A percentile compares a stretch with the other conserved stretches of the same genome.
Conservation (phyloP, 1,140 invertebrate genomes). For the Diplogasteroides magnus region DNA sequence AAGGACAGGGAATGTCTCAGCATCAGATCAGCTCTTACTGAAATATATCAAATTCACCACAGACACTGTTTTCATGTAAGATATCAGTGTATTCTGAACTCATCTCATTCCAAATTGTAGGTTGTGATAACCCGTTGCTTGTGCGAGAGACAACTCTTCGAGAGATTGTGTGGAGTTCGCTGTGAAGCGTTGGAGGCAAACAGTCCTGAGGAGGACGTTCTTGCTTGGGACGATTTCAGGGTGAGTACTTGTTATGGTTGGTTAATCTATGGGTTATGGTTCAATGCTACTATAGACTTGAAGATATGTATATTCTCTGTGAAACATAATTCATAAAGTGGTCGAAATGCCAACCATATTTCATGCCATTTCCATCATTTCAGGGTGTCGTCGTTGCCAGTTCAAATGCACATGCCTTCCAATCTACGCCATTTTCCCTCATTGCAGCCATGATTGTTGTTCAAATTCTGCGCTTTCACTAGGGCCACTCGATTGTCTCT, state of each 20-base stretch:
- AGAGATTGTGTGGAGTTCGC: slow-evolving; percentile 16
- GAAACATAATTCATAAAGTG: too few species aligned
- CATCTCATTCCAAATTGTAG: slow-evolving; percentile 1
- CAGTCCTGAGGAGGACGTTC: slow-evolving; percentile 16
- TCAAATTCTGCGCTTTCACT: too few species aligned
- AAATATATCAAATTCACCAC: slow-evolving; percentile 26
- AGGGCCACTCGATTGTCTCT: too few species aligned
- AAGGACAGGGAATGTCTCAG: slow-evolving; percentile 24
- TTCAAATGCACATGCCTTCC: background rate
- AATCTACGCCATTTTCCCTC: background rate
- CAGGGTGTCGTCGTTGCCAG: background rate
- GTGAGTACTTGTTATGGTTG: slow-evolving; percentile 1
- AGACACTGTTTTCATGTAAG: slow-evolving; percentile 27
- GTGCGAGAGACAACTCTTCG: slow-evolving; percentile 19
- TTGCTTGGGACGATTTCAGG: slow-evolving; percentile 28
- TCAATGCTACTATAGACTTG: too few species aligned
- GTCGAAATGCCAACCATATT: background rate
- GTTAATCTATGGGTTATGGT: too few species aligned
- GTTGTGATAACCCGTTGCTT: slow-evolving; percentile 22
- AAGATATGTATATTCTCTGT: too few species aligned
- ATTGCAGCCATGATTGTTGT: too few species aligned
- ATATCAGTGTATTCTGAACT: background rate
- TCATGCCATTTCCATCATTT: too few species aligned
- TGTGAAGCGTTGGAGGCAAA: slow-evolving; percentile 21
- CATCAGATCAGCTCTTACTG: slow-evolving; percentile 21